These are phyloP conservation scores for Echinops telfairi DNA, from an alignment of 2,113 vertebrate species.

Conservation along the genomic window DNA sequence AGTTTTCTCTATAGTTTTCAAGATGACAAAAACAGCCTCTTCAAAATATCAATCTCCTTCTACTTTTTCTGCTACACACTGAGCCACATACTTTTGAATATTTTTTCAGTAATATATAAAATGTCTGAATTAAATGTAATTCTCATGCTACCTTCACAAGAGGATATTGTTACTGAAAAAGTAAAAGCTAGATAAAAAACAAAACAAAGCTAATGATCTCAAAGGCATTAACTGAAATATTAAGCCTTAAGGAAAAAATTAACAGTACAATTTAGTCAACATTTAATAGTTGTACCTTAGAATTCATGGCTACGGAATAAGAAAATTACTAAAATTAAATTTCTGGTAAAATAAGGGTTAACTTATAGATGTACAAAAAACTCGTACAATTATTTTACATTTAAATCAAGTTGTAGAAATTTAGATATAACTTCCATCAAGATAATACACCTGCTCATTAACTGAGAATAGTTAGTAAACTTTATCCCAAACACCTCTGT, in stretches of 20 bases:
- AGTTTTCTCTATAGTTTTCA: background rate
- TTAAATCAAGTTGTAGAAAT: slow-evolving; percentile 36
- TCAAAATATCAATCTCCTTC: slow-evolving; percentile 4
- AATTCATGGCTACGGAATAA: background rate
- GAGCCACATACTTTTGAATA: background rate
- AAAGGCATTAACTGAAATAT: slow-evolving; percentile 48
- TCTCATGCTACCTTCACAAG: background rate
- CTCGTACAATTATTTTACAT: background rate
- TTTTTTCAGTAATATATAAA: slow-evolving; percentile 44
- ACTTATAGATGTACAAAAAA: background rate
- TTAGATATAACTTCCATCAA: background rate
- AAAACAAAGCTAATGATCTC: slow-evolving; percentile 4
- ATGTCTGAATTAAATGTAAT: background rate
- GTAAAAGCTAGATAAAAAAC: background rate
- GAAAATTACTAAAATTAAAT: background rate
- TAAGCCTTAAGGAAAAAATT: slow-evolving; percentile 10
- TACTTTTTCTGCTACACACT: slow-evolving; percentile 2
- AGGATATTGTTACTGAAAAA: slow-evolving; percentile 50
- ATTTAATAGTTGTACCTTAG: slow-evolving; percentile 13
- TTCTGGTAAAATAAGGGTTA: slow-evolving; percentile 14
- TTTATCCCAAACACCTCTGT: no score
- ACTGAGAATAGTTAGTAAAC: no score
- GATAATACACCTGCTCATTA: no score
- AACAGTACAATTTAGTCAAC: slow-evolving; percentile 19
- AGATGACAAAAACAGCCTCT: slow-evolving; percentile 9